Percentiles rank a stretch among this genome's conserved stretches.
Conservation (phyloP, 2,888 invertebrate species). For the Oscheius myriophilus region DNA sequence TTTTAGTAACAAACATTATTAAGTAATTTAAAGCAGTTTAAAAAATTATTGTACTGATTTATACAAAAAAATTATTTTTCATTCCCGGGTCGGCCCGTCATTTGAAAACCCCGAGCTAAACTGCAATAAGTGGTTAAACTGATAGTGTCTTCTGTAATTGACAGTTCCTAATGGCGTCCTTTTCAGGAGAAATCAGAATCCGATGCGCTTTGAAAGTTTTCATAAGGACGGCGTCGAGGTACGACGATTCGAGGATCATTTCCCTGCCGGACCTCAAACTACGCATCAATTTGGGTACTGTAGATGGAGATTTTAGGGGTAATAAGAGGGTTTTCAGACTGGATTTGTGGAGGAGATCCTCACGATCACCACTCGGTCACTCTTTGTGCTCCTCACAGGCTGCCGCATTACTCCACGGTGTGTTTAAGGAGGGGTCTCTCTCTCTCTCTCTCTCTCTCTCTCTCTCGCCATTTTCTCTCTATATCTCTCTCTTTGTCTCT, state of each 20-base stretch:
- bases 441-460: not conserved
- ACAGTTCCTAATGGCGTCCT: not conserved
- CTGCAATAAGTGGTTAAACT: no score
- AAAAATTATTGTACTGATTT: no score
- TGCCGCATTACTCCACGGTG: slow-evolving; percentile 80
- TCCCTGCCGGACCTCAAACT: slow-evolving; percentile 47
- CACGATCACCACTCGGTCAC: slow-evolving; percentile 94
- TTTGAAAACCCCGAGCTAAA: no score
- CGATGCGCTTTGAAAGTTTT: slow-evolving; percentile 93
- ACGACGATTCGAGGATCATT: slow-evolving; percentile 85
- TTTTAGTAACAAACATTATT: no score
- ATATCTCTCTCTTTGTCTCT: no score
- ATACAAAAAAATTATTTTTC: no score
- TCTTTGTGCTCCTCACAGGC: slow-evolving; percentile 92
- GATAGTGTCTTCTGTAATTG: not conserved
- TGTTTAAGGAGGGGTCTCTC: not conserved
- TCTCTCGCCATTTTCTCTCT: not conserved
- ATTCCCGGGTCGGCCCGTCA: no score
- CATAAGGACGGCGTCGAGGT: slow-evolving; percentile 95
- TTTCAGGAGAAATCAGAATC: slow-evolving; percentile 72
- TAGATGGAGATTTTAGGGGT: not conserved
- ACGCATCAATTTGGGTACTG: slow-evolving; percentile 30
- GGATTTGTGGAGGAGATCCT: slow-evolving; percentile 85
- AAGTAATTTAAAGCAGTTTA: no score
- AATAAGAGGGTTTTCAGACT: slow-evolving; percentile 37